Evolutionary conservation across 2,888 invertebrate species (phyloP), one percentile per base, ranked within the genome.

Genomic region (Sminthurides aquaticus): DNA sequence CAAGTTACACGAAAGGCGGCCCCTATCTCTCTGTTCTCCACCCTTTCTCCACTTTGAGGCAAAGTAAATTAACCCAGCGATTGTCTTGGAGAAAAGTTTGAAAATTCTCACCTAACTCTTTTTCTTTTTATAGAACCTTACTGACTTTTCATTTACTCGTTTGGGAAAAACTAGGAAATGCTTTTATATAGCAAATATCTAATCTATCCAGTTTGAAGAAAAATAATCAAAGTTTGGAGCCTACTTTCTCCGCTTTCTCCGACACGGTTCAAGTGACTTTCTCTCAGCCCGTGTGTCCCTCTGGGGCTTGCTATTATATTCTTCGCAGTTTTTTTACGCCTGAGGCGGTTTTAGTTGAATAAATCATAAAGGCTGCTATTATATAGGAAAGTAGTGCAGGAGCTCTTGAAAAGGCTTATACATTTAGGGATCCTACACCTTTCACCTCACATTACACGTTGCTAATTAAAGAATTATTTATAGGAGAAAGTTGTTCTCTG

Each of bases 161-260:
- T 43, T 43, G 11, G 8, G 52, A 20, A 52, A 34, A 34, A 52
- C 52, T 52, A 52, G 52, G 20, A 52, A 52, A 52, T 15, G 52
- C 52, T 52, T 52, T 52, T 52, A 52, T 52, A 20, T 52, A 20
- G 5, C 52, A 52, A 15, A 52, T 15, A 52, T 22, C 20, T 52
- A 52, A 52, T 52, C 52, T 20, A 15, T 52, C 22, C 20, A 34
- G 8, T 34, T 34, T 34, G 20, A 22, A 52, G 22, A 22, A 52
- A 52, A 5, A 52, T 52, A 52, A 52, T 52, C 52, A 52, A 52
- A 52, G 15, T 52, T 52, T 52, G 8, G 43, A 43, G n/a, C n/a
- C n/a, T n/a, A 5, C 43, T 15, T 34, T 15, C 8, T 34, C 43
- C 8, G 43, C 43, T 34, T 34, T 34, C 8, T n/a, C n/a, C n/a